Percentiles rank a stretch among this genome's conserved stretches.
These are phyloP conservation scores for Myotis planiceps DNA, from an alignment of 2,797 vertebrate species.

Conservation along the genomic window DNA sequence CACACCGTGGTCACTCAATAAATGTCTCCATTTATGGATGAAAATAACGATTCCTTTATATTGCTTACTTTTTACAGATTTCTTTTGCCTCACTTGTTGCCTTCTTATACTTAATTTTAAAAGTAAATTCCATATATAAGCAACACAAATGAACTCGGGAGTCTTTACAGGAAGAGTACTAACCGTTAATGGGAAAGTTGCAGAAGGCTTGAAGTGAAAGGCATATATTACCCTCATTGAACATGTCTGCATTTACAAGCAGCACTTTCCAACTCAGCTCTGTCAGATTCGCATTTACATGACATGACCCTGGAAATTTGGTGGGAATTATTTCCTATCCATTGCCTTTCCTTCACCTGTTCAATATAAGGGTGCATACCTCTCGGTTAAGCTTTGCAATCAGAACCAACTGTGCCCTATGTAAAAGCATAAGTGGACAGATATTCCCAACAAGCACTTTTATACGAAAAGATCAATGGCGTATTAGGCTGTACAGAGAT, in stretches of 20 bases:
- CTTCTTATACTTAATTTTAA: background rate
- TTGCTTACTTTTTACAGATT: background rate
- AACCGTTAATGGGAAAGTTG: background rate
- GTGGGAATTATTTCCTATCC: background rate
- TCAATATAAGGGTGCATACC: background rate
- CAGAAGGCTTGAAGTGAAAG: background rate
- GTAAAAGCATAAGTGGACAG: background rate
- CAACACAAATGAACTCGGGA: background rate
- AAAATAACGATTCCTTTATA: background rate
- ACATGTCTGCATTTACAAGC: background rate
- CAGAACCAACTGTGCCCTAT: background rate
- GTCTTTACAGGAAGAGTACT: background rate
- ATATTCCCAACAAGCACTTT: background rate
- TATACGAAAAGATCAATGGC: conserved; percentile 56
- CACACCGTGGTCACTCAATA: background rate
- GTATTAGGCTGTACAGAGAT: background rate
- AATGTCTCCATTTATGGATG: background rate
- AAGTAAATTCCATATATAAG: background rate
- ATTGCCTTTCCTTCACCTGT: background rate
- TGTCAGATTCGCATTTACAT: background rate
- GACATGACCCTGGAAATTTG: background rate
- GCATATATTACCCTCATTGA: background rate
- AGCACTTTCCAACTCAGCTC: background rate
- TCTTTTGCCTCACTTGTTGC: background rate
- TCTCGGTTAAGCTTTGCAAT: background rate